Evolutionary conservation across 2,797 vertebrate genomes (phyloP).

Genomic region (Luscinia megarhynchos): DNA sequence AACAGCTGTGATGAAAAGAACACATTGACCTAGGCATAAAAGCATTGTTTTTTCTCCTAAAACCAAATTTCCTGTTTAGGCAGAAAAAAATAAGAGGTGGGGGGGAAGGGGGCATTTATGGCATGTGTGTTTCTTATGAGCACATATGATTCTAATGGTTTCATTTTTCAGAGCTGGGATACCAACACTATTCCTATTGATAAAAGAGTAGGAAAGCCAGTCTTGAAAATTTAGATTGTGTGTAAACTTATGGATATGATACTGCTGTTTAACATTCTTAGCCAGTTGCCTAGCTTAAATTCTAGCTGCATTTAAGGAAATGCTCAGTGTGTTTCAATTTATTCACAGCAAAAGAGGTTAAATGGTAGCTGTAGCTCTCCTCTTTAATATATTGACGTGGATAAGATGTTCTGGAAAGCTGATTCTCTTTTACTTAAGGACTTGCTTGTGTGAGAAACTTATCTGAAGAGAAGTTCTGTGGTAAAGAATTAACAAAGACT

Average conservation of each 20-base stretch:
- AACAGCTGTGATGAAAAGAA: neutral
- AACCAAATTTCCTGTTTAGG: neutral
- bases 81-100: neutral
- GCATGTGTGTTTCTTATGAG: neutral
- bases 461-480: neutral
- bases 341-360: neutral
- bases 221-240: neutral
- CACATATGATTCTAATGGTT: rapidly evolving
- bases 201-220: neutral
- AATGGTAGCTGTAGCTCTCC: neutral
- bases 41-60: neutral
- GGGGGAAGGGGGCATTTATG: neutral
- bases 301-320: neutral
- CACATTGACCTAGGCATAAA: rapidly evolving
- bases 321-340: neutral
- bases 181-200: neutral
- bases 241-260: neutral
- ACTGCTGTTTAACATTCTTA: constrained; percentile 15
- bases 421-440: neutral
- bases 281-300: neutral
- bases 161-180: neutral
- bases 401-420: neutral
- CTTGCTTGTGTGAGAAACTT: neutral
- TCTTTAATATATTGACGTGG: neutral
- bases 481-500: neutral